phyloP scores from a whole-genome alignment of 2,113 vertebrate genomes.

The Xiphorhynchus elegans region DNA sequence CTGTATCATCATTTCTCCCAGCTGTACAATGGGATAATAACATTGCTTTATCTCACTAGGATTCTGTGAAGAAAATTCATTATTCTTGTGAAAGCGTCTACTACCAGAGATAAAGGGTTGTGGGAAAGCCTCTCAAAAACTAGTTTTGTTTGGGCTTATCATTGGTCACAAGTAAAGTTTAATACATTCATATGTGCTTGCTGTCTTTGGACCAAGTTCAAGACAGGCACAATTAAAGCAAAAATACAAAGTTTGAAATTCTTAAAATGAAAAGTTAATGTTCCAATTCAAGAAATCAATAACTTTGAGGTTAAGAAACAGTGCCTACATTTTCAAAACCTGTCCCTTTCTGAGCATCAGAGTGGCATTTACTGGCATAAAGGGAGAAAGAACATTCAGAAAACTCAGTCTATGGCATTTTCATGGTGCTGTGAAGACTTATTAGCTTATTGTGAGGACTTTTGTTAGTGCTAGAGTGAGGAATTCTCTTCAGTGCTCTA shows the following conservation, averaged over 20 bases:
- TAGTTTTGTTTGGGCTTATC: neutral
- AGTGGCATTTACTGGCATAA: neutral
- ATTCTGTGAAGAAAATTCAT: conserved; percentile 53
- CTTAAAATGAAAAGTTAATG: neutral
- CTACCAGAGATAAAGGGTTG: conserved; percentile 6
- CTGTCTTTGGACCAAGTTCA: neutral
- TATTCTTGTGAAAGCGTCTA: conserved; percentile 32
- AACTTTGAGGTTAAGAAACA: neutral
- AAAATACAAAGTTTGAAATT: neutral
- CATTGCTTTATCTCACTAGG: conserved; percentile 21
- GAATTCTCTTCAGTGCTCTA: neutral
- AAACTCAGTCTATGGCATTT: neutral
- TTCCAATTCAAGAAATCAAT: neutral
- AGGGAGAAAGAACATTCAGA: neutral
- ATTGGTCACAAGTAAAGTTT: neutral
- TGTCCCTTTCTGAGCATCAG: neutral
- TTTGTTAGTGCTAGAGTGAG: neutral
- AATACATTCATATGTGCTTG: neutral
- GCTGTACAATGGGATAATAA: conserved; percentile 43
- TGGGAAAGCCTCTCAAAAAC: conserved; percentile 22
- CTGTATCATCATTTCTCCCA: conserved; percentile 5
- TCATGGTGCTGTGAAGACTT: neutral
- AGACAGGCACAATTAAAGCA: neutral
- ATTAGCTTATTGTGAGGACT: neutral
- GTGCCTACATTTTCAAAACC: neutral